Evolutionary conservation across 2,113 vertebrate genomes (phyloP).

Genomic region (Centropus bengalensis): DNA sequence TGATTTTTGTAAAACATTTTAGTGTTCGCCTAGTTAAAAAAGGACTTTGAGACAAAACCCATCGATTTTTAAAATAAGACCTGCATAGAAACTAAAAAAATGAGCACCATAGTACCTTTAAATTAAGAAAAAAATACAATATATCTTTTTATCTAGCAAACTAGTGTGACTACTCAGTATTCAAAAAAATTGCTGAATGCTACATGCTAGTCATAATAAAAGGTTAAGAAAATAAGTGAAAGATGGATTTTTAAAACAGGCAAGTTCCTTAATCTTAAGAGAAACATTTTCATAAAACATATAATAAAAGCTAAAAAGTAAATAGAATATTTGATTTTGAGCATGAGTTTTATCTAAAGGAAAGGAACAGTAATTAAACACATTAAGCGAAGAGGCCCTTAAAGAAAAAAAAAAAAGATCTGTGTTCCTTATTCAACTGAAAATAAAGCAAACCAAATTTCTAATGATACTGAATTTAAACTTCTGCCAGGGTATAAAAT

Average conservation of each 20-base stretch:
- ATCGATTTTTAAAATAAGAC: background rate
- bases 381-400: background rate
- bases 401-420: background rate
- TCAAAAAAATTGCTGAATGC: constrained; percentile 16
- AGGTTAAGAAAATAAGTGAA: background rate
- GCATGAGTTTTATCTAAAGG: background rate
- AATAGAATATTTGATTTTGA: background rate
- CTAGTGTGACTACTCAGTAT: background rate
- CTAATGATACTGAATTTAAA: background rate
- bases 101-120: background rate
- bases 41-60: background rate
- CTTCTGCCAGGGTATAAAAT: background rate
- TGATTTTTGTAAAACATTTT: background rate
- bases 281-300: background rate
- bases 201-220: constrained; percentile 52
- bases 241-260: background rate
- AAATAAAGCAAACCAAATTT: background rate
- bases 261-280: background rate
- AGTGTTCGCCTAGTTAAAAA: constrained; percentile 15
- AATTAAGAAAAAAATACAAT: background rate
- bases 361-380: background rate
- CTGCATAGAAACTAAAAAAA: background rate
- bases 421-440: background rate
- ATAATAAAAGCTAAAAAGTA: background rate
- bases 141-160: constrained; percentile 16